A percentile compares a stretch with the other conserved stretches of the same genome.
Evolutionary conservation across 2,888 invertebrate genomes (phyloP).

Genomic region (Mylabris sibirica): DNA sequence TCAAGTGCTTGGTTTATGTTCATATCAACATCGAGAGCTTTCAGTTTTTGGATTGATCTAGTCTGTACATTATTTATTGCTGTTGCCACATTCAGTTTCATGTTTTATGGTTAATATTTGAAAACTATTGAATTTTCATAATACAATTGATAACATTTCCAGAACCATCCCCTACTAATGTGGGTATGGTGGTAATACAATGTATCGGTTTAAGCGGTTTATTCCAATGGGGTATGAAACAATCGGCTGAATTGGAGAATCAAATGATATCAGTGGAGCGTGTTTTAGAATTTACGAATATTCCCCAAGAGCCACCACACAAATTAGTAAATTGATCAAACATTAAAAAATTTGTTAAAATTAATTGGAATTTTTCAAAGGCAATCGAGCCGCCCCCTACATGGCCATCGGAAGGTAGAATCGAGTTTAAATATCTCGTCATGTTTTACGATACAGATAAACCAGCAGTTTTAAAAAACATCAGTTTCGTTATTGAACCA

Average conservation of each 20-base stretch:
- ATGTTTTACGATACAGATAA: slow-evolving; percentile 71
- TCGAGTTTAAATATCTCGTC: slow-evolving; percentile 67
- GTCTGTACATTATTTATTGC: slow-evolving; percentile 73
- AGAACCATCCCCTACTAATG: slow-evolving; percentile 59
- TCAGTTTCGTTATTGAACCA: slow-evolving; percentile 62
- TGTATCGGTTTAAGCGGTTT: slow-evolving; percentile 62
- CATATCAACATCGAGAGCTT: slow-evolving; percentile 69
- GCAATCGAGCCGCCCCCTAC: slow-evolving; percentile 62
- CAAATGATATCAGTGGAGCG: slow-evolving; percentile 73
- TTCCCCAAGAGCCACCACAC: slow-evolving; percentile 62
- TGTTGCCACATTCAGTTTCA: slow-evolving; percentile 70
- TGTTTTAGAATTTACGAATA: slow-evolving; percentile 68
- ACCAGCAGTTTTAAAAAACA: slow-evolving; percentile 69
- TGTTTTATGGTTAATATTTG: slow-evolving; percentile 60
- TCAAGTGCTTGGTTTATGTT: slow-evolving; percentile 78
- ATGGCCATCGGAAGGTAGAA: slow-evolving; percentile 71
- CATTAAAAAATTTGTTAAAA: not conserved
- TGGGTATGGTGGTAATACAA: slow-evolving; percentile 66
- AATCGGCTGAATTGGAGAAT: slow-evolving; percentile 72
- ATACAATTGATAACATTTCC: slow-evolving; percentile 17
- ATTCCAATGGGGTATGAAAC: slow-evolving; percentile 73
- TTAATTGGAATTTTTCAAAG: slow-evolving; percentile 34
- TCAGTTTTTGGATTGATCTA: slow-evolving; percentile 77
- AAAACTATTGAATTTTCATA: slow-evolving; percentile 9
- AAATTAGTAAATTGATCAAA: slow-evolving; percentile 45